phyloP scores from a whole-genome alignment of 1,140 invertebrate genomes.

The Leucophenga varia region DNA sequence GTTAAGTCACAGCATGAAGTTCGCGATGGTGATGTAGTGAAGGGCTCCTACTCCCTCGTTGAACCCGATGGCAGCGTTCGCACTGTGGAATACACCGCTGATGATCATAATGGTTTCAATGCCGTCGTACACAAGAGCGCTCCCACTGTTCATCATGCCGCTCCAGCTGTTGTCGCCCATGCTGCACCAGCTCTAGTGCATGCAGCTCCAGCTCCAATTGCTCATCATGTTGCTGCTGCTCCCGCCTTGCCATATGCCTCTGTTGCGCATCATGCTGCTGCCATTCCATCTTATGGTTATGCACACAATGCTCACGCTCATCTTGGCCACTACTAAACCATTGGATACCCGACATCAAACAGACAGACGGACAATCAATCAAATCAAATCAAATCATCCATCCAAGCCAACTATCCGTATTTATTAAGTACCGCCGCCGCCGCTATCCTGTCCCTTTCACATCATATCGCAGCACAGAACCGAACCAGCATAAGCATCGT shows the following conservation, averaged over 20 bases:
- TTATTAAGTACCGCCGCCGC: constrained; percentile 91
- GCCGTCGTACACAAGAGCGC: constrained; percentile 58
- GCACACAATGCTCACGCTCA: constrained; percentile 45
- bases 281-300: constrained; percentile 40
- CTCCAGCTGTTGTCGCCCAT: constrained; percentile 18
- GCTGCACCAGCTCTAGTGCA: constrained; percentile 29
- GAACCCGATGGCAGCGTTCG: constrained; percentile 64
- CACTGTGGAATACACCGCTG: constrained; percentile 70
- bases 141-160: constrained; percentile 38
- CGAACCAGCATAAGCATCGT: constrained; percentile 65
- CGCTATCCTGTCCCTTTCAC: no score
- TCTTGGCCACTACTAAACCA: constrained; percentile 44
- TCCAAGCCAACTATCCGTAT: constrained; percentile 82
- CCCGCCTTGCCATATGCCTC: no score
- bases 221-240: constrained; percentile 28
- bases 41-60: constrained; percentile 63
- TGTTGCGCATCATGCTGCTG: constrained; percentile 46
- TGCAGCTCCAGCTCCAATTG: constrained; percentile 30
- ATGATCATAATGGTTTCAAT: constrained; percentile 66
- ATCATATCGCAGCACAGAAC: constrained; percentile 97
- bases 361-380: constrained; percentile 24
- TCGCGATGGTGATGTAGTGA: constrained; percentile 63
- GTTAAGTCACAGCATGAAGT: constrained; percentile 66
- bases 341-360: not conserved
- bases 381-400: no score